Evolutionary conservation across 2,113 vertebrate species (phyloP), one percentile per base, ranked within the genome.

Genomic region (Hyperoodon ampullatus): DNA sequence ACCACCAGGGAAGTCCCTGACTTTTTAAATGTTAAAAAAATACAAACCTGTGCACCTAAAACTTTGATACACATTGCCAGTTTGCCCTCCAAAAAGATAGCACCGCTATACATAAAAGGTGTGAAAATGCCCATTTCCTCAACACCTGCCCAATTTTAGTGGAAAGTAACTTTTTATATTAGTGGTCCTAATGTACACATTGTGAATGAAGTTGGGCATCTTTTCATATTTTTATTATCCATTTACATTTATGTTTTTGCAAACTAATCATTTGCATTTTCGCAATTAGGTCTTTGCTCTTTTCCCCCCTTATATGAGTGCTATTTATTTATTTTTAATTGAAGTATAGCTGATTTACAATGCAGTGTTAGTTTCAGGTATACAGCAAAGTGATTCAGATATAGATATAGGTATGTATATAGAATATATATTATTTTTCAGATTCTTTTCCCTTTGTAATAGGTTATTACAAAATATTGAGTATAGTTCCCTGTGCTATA

Each of bases 191-290:
- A 47, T 23, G 8, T 58, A 39, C 7, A 15, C 66, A 26, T 61
- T 58, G 53, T 66, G 28, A 80, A 55, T 21, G 16, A 33, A 77
- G 85, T 47, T 60, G 24, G 24, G 24, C 26, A 42, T 68, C 16
- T 90, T 74, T 58, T 83, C n/a, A 21, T 90, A 55, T 92, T 71
- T 82, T 77, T 71, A 63, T 77, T 83, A 78, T 2, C 24, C 4
- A n/a, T 89, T 89, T 74, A 39, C 65, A 68, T 75, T 81, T n/a
- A 75, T 80, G 58, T 60, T 68, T 90, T 94, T 82, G 35, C 66
- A 61, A 81, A 86, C 33, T 19, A 44, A 63, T 65, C 65, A 19
- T 71, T 75, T 81, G 35, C 35, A 63, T 61, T 84, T 78, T 74
- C 47, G 80, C 78, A 85, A 6, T 90, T 77, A 86, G 28, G 15